Evolutionary conservation across 2,888 invertebrate genomes (phyloP).

Genomic region (Campaea margaritaria): DNA sequence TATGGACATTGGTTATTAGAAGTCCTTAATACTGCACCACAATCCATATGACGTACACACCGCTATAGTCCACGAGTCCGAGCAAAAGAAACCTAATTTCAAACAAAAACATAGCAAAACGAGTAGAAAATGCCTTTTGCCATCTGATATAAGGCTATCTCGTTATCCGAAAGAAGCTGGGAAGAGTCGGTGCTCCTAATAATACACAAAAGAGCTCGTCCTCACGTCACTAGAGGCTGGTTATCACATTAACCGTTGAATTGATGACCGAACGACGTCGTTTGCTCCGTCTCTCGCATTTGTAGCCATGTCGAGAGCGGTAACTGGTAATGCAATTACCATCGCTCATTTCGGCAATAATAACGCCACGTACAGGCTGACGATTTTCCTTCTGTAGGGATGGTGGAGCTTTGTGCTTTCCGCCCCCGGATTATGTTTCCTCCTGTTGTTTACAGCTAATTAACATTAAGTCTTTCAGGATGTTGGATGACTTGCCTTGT

Average conservation of each 20-base stretch:
- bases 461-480: too few relatives aligned
- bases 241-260: slow-evolving; percentile 7
- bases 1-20: too few relatives aligned
- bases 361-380: slow-evolving; percentile 12
- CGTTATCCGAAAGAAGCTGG: neutral
- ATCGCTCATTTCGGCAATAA: slow-evolving; percentile 26
- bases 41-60: too few relatives aligned
- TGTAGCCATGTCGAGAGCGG: slow-evolving; percentile 4
- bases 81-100: too few relatives aligned
- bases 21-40: too few relatives aligned
- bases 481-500: too few relatives aligned
- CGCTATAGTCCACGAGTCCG: too few relatives aligned
- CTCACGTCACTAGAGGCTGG: neutral
- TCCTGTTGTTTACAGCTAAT: neutral
- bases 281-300: slow-evolving; percentile 12
- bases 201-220: too few relatives aligned
- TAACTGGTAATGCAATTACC: slow-evolving; percentile 20
- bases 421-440: neutral
- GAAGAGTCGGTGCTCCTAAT: too few relatives aligned
- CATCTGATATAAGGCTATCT: too few relatives aligned
- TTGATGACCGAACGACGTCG: slow-evolving; percentile 23
- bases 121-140: too few relatives aligned
- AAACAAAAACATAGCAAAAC: too few relatives aligned
- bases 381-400: neutral
- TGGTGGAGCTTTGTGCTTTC: neutral